Percentiles rank a stretch among this genome's conserved stretches.
Conservation (phyloP, 2,797 vertebrate genomes). For the Chelonia mydas region DNA sequence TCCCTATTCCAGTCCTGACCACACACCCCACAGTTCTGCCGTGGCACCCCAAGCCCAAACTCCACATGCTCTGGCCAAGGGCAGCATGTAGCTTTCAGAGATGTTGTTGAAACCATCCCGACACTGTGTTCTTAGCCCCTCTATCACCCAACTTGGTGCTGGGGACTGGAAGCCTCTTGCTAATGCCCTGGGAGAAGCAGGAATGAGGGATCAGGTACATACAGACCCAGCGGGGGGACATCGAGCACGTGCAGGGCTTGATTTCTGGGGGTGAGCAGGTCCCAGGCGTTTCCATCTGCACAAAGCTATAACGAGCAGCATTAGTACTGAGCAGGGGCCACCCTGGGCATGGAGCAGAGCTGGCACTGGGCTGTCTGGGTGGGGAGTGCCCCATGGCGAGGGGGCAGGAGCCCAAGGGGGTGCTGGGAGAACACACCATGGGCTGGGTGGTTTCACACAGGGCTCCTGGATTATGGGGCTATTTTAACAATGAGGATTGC, state of each 20-base stretch:
- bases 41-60: neutral
- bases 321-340: neutral
- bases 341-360: neutral
- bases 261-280: slow-evolving; percentile 78
- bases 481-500: too few species aligned
- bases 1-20: neutral
- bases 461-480: neutral
- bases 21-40: neutral
- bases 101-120: neutral
- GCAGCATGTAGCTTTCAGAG: neutral
- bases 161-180: neutral
- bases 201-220: neutral
- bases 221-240: slow-evolving; percentile 85
- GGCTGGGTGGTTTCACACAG: neutral
- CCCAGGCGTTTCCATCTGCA: slow-evolving; percentile 77
- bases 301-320: slow-evolving; percentile 79
- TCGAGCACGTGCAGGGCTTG: slow-evolving; percentile 76
- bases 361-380: neutral
- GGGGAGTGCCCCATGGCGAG: neutral
- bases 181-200: neutral
- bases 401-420: rapidly evolving
- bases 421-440: rapidly evolving
- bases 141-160: neutral
- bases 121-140: neutral
- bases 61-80: rapidly evolving